A percentile compares a stretch with the other conserved stretches of the same genome.
These are phyloP conservation scores for Saccostrea echinata DNA, from an alignment of 1,140 invertebrate species.

Conservation along the genomic window DNA sequence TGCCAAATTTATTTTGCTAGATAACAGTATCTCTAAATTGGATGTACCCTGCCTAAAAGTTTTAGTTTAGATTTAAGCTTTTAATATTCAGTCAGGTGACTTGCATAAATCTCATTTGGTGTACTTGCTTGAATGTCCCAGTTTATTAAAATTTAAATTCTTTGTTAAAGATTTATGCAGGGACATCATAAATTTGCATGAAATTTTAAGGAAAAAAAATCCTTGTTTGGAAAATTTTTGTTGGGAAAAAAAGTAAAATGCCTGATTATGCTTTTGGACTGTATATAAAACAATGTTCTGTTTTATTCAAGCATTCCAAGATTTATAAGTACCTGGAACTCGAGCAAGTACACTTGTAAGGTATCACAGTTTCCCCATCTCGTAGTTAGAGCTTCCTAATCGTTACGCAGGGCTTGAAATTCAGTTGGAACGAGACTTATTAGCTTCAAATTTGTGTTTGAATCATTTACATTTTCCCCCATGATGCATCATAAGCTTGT, in stretches of 20 bases:
- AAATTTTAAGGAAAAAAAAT: slow-evolving; percentile 14
- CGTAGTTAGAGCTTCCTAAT: slow-evolving; percentile 58
- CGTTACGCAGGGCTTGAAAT: slow-evolving; percentile 57
- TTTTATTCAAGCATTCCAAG: slow-evolving; percentile 65
- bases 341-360: slow-evolving; percentile 63
- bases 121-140: slow-evolving; percentile 55
- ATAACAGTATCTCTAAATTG: slow-evolving; percentile 16
- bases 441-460: slow-evolving; percentile 37
- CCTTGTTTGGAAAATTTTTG: neutral
- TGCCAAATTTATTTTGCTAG: neutral
- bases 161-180: slow-evolving; percentile 39
- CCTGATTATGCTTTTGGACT: slow-evolving; percentile 23
- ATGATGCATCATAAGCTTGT: slow-evolving; percentile 24
- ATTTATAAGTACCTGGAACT: slow-evolving; percentile 59
- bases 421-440: slow-evolving; percentile 38
- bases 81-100: slow-evolving; percentile 30
- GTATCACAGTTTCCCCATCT: slow-evolving; percentile 54
- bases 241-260: neutral
- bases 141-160: slow-evolving; percentile 21
- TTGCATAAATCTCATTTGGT: slow-evolving; percentile 42
- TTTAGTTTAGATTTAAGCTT: slow-evolving; percentile 37
- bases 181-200: slow-evolving; percentile 39
- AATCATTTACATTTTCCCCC: slow-evolving; percentile 35
- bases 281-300: slow-evolving; percentile 53
- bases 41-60: slow-evolving; percentile 35